Conservation (phyloP, 1,140 invertebrate species). For the Marisa cornuarietis region DNA sequence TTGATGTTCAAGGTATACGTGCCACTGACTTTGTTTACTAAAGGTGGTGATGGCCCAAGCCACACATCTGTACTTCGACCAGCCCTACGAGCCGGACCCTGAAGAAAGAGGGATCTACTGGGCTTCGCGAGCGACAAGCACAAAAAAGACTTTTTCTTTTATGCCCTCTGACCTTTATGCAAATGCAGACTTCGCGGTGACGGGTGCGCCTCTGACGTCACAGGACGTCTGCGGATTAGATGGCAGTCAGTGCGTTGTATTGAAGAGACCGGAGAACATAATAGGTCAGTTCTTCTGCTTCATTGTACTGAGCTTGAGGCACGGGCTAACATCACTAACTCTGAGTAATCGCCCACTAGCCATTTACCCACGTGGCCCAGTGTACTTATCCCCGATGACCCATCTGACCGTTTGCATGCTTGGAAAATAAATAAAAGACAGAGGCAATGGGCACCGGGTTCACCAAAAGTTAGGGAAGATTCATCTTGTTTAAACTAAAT, state of each 20-base stretch:
- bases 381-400: too few species aligned
- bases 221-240: slow-evolving; percentile 32
- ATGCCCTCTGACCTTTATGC: slow-evolving; percentile 48
- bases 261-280: slow-evolving; percentile 51
- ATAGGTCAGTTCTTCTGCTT: slow-evolving; percentile 32
- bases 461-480: too few species aligned
- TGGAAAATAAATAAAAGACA: too few species aligned
- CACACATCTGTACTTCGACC: slow-evolving; percentile 59
- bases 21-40: slow-evolving; percentile 5
- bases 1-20: too few species aligned
- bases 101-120: slow-evolving; percentile 56
- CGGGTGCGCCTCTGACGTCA: slow-evolving; percentile 30
- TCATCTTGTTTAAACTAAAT: too few species aligned
- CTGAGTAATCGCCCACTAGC: too few species aligned
- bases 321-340: too few species aligned
- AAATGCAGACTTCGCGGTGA: slow-evolving; percentile 42
- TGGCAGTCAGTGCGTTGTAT: slow-evolving; percentile 29
- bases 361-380: too few species aligned
- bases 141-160: slow-evolving; percentile 39
- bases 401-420: too few species aligned
- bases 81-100: slow-evolving; percentile 59
- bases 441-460: too few species aligned
- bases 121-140: slow-evolving; percentile 45
- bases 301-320: too few species aligned
- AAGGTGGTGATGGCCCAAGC: slow-evolving; percentile 57